Base-by-base conservation (phyloP, 2,797 vertebrate genomes). In the Setipinna tenuifilis region DNA sequence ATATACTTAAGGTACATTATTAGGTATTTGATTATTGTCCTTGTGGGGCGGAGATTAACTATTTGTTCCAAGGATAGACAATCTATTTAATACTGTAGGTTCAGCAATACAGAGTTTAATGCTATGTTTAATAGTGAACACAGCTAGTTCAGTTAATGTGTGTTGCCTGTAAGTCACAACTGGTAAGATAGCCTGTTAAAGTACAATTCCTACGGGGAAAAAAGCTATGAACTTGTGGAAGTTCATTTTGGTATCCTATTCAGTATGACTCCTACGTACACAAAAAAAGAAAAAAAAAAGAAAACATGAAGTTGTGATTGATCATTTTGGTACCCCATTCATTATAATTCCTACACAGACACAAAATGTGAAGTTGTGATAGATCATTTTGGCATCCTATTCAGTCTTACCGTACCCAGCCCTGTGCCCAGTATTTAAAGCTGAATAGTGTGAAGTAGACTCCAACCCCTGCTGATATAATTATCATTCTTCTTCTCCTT, bases 401-500 rank as follows among this genome's bases (percentile, higher is more conserved):
- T 78, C 35, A 78, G 9, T 35, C 68, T 41, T 44, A 9, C 6
- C 19, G 19, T 44, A 21, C 31, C 71, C 35, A 21, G 71, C 31
- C 44, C 21, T 78, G 31, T 44, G 35, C 4, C 71, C 35, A 41
- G 71, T 78, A 25, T 78, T 78, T 78, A 78, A 78, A 78, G 31
- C 71, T 78, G 71, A 41, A 78, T 78, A 78, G 71, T 78, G 35
- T 78, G 31, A 21, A 41, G 71, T 31, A 17, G 35, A 44, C 71
- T 44, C 31, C 71, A 78, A 44, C 31, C 71, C 71, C 71, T 44
- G 71, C 71, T 78, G 71, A 78, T 9, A 78, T 78, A 78, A 78
- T 78, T 78, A 78, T 78, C 71, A 78, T 78, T 78, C 35, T 78
- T 71, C 35, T 44, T 44, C 71, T 44, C 35, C 71, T 78, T 78